phyloP scores from a whole-genome alignment of 2,888 invertebrate genomes.

The Phania funesta region DNA sequence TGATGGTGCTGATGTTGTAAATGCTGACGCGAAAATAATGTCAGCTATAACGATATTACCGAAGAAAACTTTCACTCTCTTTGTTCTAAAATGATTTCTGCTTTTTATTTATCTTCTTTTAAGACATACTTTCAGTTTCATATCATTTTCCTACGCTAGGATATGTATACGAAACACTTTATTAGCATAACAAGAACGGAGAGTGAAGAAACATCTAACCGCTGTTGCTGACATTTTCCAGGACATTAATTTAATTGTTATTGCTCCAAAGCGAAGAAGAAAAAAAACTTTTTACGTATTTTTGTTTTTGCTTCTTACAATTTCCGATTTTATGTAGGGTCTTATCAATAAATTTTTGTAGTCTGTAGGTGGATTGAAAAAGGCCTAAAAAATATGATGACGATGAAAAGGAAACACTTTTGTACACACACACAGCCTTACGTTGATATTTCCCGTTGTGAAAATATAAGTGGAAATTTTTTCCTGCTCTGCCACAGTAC shows the following conservation, averaged over 20 bases:
- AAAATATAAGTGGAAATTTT: background rate
- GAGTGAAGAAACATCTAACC: background rate
- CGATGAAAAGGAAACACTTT: background rate
- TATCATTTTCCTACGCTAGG: background rate
- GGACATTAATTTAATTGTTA: conserved; percentile 61
- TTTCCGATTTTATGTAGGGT: background rate
- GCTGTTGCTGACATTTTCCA: conserved; percentile 61
- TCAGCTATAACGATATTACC: too few species aligned
- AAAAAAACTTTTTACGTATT: background rate
- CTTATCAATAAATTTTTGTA: background rate
- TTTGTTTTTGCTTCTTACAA: background rate
- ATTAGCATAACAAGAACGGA: background rate
- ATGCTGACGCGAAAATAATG: too few species aligned
- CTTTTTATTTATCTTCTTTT: background rate
- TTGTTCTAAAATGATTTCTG: background rate
- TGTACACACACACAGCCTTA: background rate
- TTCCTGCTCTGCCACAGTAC: background rate
- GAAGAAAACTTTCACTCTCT: background rate
- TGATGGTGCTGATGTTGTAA: background rate
- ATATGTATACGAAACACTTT: background rate
- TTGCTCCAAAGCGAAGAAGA: conserved; percentile 25
- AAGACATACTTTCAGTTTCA: background rate
- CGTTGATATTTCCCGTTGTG: background rate
- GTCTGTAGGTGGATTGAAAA: conserved; percentile 1
- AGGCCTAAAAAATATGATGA: conserved; percentile 16